Conservation (phyloP, 2,888 invertebrate genomes). For the Slavum lentiscoides region DNA sequence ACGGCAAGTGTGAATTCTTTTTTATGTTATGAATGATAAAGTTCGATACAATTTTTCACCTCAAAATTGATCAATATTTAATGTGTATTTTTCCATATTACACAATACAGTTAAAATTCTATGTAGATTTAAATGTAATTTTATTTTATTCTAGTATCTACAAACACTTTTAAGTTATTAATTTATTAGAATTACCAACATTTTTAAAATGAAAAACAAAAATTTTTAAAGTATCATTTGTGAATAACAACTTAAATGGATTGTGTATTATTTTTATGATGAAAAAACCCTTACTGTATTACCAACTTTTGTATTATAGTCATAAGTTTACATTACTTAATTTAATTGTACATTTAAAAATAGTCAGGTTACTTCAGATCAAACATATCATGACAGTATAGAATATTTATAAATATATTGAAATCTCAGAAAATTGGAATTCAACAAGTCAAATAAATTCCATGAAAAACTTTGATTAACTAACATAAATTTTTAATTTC, state of each 20-base stretch:
- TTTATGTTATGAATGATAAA: neutral
- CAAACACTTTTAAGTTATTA: neutral
- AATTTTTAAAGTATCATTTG: neutral
- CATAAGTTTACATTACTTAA: neutral
- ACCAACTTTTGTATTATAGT: constrained; percentile 2
- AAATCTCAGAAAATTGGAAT: neutral
- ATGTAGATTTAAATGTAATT: constrained; percentile 11
- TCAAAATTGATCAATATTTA: neutral
- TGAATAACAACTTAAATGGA: neutral
- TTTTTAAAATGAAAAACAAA: neutral
- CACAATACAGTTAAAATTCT: neutral
- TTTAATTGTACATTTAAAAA: neutral
- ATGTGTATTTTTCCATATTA: neutral
- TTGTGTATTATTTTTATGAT: constrained; percentile 1
- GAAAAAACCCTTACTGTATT: neutral
- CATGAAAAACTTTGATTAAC: neutral
- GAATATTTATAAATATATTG: constrained; percentile 1
- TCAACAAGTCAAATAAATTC: no score
- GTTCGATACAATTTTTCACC: neutral
- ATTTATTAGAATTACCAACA: neutral
- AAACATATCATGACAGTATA: constrained; percentile 30
- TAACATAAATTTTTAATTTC: neutral
- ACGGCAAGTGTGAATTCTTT: constrained; percentile 34
- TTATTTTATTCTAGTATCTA: neutral
- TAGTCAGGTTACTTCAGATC: constrained; percentile 7